A percentile compares a stretch with the other conserved stretches of the same genome.
phyloP scores from a whole-genome alignment of 2,113 vertebrate species.

The Xenopus borealis region DNA sequence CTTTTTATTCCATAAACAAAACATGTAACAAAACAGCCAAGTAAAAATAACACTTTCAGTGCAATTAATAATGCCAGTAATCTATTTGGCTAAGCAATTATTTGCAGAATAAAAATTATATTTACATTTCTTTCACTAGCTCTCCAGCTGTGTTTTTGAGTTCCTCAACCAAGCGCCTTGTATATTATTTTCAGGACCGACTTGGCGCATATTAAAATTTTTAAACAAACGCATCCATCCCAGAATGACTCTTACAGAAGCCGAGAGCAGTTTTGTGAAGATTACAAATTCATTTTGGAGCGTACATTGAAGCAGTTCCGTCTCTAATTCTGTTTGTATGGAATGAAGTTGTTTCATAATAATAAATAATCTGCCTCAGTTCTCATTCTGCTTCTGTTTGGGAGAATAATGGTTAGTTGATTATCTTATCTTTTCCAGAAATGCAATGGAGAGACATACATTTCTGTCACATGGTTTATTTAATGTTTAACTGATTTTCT shows the following conservation, averaged over 20 bases:
- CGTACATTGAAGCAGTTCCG: neutral
- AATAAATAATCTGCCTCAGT: conserved; percentile 7
- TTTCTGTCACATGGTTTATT: no score
- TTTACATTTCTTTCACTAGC: conserved; percentile 26
- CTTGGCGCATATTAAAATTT: conserved; percentile 15
- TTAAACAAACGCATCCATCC: conserved; percentile 20
- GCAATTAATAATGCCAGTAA: conserved; percentile 28
- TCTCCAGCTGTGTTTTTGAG: conserved; percentile 23
- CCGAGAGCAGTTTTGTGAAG: neutral
- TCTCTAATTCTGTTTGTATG: conserved; percentile 11
- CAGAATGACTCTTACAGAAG: neutral
- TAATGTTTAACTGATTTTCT: no score
- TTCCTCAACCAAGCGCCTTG: neutral
- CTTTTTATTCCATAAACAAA: no score
- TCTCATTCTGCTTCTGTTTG: neutral
- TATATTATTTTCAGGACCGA: neutral
- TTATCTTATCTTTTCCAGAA: no score
- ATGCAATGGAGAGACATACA: no score
- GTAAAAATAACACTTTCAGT: neutral
- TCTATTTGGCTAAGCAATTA: conserved; percentile 22
- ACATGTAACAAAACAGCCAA: no score
- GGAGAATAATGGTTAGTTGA: no score
- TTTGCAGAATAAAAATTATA: conserved; percentile 21
- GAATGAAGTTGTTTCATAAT: neutral
- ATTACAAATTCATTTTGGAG: neutral